Evolutionary conservation across 2,113 vertebrate species (phyloP).

Genomic region (human): GRCh38 chrX:88958001-88958500

Average conservation of each 20-base stretch:
- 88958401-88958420: not conserved
- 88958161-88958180: not conserved
- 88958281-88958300: not conserved
- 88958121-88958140: not conserved
- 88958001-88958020: conserved; percentile 6
- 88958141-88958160: not conserved
- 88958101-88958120: not conserved
- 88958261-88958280: not conserved
- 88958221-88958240: not conserved
- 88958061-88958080: not conserved
- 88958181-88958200: not conserved
- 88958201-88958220: not conserved
- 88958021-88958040: conserved; percentile 23
- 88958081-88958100: not conserved
- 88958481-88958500: too few species aligned
- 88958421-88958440: not conserved
- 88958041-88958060: not conserved
- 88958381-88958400: not conserved
- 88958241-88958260: not conserved
- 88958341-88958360: not conserved
- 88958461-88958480: too few species aligned
- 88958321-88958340: not conserved
- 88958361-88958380: not conserved
- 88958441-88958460: too few species aligned
- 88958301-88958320: not conserved